phyloP scores from a whole-genome alignment of 2,113 vertebrate genomes.

The Sinocyclocheilus grahami region DNA sequence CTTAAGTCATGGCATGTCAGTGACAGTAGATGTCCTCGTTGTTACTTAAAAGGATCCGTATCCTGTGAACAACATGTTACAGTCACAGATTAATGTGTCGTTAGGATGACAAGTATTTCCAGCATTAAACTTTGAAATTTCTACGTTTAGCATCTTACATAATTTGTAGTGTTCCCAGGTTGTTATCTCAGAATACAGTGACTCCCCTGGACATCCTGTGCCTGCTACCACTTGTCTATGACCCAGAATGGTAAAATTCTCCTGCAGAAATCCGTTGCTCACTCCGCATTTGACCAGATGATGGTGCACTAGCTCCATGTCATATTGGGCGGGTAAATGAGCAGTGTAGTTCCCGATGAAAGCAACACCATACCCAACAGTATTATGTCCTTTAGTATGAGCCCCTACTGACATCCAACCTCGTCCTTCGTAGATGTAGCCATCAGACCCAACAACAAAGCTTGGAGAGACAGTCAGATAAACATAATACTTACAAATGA shows the following conservation, averaged over 20 bases:
- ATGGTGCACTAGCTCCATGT: constrained; percentile 76
- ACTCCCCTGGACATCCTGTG: constrained; percentile 82
- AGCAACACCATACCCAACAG: constrained; percentile 80
- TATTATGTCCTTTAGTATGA: constrained; percentile 86
- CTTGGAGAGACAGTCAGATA: constrained; percentile 64
- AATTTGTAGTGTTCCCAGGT: constrained; percentile 76
- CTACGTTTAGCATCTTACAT: not conserved
- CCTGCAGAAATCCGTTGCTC: constrained; percentile 60
- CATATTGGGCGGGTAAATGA: constrained; percentile 66
- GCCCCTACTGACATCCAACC: constrained; percentile 86
- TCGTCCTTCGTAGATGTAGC: constrained; percentile 86
- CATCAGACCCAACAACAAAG: constrained; percentile 86
- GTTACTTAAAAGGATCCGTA: not conserved
- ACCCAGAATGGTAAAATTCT: constrained; percentile 73
- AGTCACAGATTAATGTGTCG: not conserved
- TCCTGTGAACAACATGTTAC: constrained; percentile 8
- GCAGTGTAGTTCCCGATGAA: constrained; percentile 82
- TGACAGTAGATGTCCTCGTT: not conserved
- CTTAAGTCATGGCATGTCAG: not conserved
- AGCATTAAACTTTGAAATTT: not conserved
- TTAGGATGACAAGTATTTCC: not conserved
- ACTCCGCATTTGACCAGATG: constrained; percentile 76
- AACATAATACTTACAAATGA: not conserved
- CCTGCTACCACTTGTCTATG: constrained; percentile 80
- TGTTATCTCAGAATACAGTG: constrained; percentile 78